Evolutionary conservation across 2,888 invertebrate species (phyloP).

Genomic region (Unio pictorum): DNA sequence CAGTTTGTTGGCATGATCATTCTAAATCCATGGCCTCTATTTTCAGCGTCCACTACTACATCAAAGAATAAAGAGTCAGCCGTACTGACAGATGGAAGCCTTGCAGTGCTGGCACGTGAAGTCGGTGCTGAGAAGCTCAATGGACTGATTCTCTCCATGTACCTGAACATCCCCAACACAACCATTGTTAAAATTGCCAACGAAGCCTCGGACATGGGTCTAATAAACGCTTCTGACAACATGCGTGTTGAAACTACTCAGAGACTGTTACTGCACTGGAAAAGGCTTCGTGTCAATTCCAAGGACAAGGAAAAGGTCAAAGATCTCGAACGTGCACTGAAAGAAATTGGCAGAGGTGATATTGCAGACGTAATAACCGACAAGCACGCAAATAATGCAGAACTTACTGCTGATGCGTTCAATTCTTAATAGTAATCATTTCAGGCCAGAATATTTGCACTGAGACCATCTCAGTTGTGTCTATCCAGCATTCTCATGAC

Average conservation of each 20-base stretch:
- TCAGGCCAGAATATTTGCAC: too few species aligned
- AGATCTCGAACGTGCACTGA: constrained; percentile 53
- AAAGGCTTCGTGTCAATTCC: constrained; percentile 33
- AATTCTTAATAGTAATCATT: too few species aligned
- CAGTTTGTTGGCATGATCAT: too few species aligned
- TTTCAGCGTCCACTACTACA: constrained; percentile 27
- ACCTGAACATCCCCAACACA: constrained; percentile 55
- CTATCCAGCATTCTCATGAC: too few species aligned
- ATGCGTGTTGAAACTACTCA: constrained; percentile 37
- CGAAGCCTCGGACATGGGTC: constrained; percentile 24
- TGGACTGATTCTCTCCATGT: constrained; percentile 51
- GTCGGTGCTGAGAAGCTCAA: constrained; percentile 42
- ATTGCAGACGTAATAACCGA: constrained; percentile 52
- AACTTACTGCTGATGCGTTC: constrained; percentile 53
- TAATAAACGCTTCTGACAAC: constrained; percentile 28
- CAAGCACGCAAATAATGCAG: constrained; percentile 46
- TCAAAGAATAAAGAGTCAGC: constrained; percentile 42
- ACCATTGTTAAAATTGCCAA: constrained; percentile 50
- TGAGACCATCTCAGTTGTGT: too few species aligned
- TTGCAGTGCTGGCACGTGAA: constrained; percentile 43
- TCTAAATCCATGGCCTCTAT: constrained; percentile 1
- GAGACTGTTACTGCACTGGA: constrained; percentile 49
- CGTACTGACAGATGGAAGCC: constrained; percentile 47
- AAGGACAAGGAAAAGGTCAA: constrained; percentile 57
- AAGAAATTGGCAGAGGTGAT: constrained; percentile 57